Evolutionary conservation across 2,797 vertebrate genomes (phyloP).

Genomic region (Hypotaenidia okinawae): DNA sequence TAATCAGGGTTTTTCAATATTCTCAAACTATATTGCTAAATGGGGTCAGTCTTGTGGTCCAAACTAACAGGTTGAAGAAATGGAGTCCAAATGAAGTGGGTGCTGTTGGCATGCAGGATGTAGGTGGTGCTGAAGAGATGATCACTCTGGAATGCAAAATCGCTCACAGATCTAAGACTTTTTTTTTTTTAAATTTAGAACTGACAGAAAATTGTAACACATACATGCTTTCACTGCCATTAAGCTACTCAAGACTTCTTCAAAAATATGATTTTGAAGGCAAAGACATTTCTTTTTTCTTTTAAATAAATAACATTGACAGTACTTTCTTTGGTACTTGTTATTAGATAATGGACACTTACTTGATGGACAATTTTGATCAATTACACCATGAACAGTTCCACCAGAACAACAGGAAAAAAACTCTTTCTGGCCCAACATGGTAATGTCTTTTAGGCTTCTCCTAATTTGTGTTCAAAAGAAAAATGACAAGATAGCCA

Average conservation of each 20-base stretch:
- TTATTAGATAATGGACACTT: not conserved
- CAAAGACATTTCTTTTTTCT: not conserved
- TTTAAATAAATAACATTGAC: not conserved
- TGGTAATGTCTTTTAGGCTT: not conserved
- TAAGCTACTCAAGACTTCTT: slow-evolving; percentile 10
- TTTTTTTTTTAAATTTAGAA: slow-evolving; percentile 41
- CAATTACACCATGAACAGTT: not conserved
- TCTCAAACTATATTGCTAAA: not conserved
- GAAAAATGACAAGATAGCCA: not conserved
- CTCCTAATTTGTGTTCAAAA: not conserved
- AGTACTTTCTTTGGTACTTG: not conserved
- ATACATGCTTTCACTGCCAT: slow-evolving; percentile 16
- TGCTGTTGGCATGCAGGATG: not conserved
- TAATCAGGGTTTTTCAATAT: not conserved
- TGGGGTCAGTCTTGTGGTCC: not conserved
- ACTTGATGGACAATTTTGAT: not conserved
- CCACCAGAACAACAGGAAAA: not conserved
- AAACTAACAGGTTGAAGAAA: not conserved
- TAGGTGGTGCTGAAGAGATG: slow-evolving; percentile 31
- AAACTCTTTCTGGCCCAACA: not conserved
- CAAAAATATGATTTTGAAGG: slow-evolving; percentile 13
- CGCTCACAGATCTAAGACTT: not conserved
- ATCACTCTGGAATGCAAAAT: slow-evolving; percentile 29
- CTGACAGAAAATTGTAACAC: slow-evolving; percentile 49
- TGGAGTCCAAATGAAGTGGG: not conserved